A percentile compares a stretch with the other conserved stretches of the same genome.
phyloP scores from a whole-genome alignment of 1,140 invertebrate species.

The Protaetia brevitarsis region DNA sequence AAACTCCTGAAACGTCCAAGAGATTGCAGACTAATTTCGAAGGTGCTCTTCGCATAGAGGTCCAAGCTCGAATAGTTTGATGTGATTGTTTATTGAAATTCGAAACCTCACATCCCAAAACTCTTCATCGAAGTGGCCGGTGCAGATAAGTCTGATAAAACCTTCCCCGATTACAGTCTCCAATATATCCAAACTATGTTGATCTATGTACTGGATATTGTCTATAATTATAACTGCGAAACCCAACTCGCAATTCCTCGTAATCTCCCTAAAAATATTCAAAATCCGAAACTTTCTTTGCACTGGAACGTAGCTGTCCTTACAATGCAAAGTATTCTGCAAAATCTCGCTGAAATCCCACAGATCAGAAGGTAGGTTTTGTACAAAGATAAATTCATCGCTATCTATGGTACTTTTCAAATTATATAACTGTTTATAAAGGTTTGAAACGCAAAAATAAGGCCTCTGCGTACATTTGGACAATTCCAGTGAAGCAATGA shows the following conservation, averaged over 20 bases:
- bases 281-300: conserved; percentile 17
- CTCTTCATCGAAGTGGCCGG: conserved; percentile 31
- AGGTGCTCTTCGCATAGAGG: background rate
- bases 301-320: background rate
- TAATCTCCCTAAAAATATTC: conserved; percentile 22
- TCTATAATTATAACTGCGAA: conserved; percentile 30
- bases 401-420: background rate
- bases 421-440: conserved; percentile 35
- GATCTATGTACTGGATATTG: conserved; percentile 34
- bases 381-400: background rate
- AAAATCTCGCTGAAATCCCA: conserved; percentile 31
- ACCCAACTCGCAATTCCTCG: background rate
- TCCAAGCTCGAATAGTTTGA: conserved; percentile 30
- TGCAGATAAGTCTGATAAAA: conserved; percentile 25
- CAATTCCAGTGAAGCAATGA: conserved; percentile 26
- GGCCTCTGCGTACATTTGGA: conserved; percentile 24
- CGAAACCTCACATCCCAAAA: conserved; percentile 29
- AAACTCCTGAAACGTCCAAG: conserved; percentile 31
- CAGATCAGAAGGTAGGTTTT: conserved; percentile 25
- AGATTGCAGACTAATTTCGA: background rate
- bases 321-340: conserved; percentile 18
- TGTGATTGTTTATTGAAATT: conserved; percentile 27
- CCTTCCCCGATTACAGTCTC: conserved; percentile 28
- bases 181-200: conserved; percentile 29
- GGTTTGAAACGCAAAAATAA: conserved; percentile 30